Base-by-base conservation (phyloP, 2,113 vertebrate species). In the Rhynchopsitta pachyrhyncha region DNA sequence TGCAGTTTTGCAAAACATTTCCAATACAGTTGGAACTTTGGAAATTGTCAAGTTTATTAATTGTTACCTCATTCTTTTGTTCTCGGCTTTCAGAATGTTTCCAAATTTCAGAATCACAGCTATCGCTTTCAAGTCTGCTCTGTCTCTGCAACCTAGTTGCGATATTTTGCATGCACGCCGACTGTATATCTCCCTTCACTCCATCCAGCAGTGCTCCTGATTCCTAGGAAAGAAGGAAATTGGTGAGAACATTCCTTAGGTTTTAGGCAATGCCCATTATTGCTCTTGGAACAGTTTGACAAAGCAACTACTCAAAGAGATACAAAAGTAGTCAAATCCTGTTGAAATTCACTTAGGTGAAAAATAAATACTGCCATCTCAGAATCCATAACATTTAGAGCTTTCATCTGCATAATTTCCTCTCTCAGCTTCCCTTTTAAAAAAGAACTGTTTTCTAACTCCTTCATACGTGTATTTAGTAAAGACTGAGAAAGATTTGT, bases 191-290 rank as follows among this genome's bases (percentile, higher is more conserved):
- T 89, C 41, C 24, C 37, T 78, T 78, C n/a, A 9, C 14, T 84
- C 31, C 60, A 79, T 91, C 92, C 64, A 78, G 76, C 39, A 64
- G 62, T 29, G 60, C 31, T 96, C 50, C 67, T 31, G 31, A 86
- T 82, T 94, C 91, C 91, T 88, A 64, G 63, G 82, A 92, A 82
- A 91, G 50, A 88, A 77, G 70, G 66, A 90, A 71, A 74, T 57
- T n/a, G 82, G 90, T 88, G 41, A 92, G 77, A 94, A 86, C 93
- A 92, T 94, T 96, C 81, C 78, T 95, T 19, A 55, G 50, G 47
- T 86, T 96, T 93, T 73, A 92, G 84, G 77, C 82, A 86, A 46
- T 86, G 89, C 63, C 57, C 29, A 19, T 68, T 96, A 77, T 86
- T 92, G 59, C 55, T 95, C 82, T 87, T 97, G 95, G 86, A 92